Evolutionary conservation across 2,113 vertebrate genomes (phyloP), one percentile per base, ranked within the genome.

Genomic region (Oryzias celebensis): DNA sequence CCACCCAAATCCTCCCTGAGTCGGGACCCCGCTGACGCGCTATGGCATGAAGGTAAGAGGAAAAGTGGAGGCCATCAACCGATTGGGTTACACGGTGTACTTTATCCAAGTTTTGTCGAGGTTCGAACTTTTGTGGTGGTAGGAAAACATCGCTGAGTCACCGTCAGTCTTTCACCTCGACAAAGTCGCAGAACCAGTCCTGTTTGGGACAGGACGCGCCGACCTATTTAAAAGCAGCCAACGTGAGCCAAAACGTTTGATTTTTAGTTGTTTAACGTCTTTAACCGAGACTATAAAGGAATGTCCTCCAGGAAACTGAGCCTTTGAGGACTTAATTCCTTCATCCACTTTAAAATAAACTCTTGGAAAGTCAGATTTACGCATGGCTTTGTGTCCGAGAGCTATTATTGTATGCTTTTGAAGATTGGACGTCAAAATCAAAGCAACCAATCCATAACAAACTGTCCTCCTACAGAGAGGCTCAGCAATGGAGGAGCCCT

Each of bases 41-140:
- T 26, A 73, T 86, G 83, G 53, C 84, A 82, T 83, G 83, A 89
- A 88, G 88, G 90, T 92, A 89, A 90, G 86, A 64, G 59, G 57
- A 64, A 51, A 65, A 70, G 58, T 23, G 43, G 51, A 52, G 17
- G 4, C 56, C 7, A 43, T 7, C 36, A 23, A 51, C 2, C 2
- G 5, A 16, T 4, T 63, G 26, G 26, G 51, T 7, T 16, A 24
- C 26, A 28, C 4, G 5, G 26, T 28, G 3, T 28, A 28, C 13
- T 52, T 64, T 7, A 3, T 44, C 45, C 2, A 54, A 14, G 14
- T 60, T 68, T 52, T 17, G 15, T 49, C 43, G 55, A 26, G 26
- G 54, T 71, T 65, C 45, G 2, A 83, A 83, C 77, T 74, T 80
- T 71, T 23, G 48, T 65, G 61, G 28, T 77, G 56, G 53, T 65